Base-by-base conservation (phyloP, 2,797 vertebrate genomes). In the Pelochelys cantorii region DNA sequence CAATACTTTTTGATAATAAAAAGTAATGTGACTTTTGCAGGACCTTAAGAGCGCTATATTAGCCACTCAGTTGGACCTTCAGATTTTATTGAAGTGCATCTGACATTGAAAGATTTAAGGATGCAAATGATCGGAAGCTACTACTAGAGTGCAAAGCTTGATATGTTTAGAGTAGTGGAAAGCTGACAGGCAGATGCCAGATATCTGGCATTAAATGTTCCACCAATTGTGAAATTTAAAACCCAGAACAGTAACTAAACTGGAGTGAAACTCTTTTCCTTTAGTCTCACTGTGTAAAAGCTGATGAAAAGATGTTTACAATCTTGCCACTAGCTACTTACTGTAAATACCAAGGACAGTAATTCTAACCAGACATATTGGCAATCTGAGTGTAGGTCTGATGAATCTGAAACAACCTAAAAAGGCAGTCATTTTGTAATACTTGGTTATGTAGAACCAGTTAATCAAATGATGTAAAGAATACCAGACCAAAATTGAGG, bases 371-470 rank as follows among this genome's bases (percentile, higher is more conserved):
- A 1, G n/a, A 81, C 14, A 0, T 0, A 4, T 89, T 31, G 78
- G 89, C 92, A 54, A 92, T 84, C 56, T 82, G 92, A 94, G 18
- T 79, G 95, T 97, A 85, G 74, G 88, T 85, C 85, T 92, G 92
- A 93, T 84, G 93, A 94, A 94, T 86, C 34, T 54, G 77, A 54
- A 88, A 54, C 74, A 22, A 96, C 92, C 95, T 55, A 48, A 97
- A 92, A 97, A 97, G 96, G 97, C 95, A 97, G 85, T 37, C n/a
- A 17, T 18, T 81, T 71, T 94, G 48, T 88, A 93, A 77, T 84
- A 15, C 81, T 60, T 48, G 65, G 34, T 59, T 78, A 57, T 25
- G 1, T 7, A 93, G 54, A 42, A 78, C 53, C 15, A 74, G 93
- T 79, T 92, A 93, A 82, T 84, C 74, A 93, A 83, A 87, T 79